These are phyloP conservation scores for Adelphocoris suturalis DNA, from an alignment of 2,888 invertebrate species.

Conservation along the genomic window DNA sequence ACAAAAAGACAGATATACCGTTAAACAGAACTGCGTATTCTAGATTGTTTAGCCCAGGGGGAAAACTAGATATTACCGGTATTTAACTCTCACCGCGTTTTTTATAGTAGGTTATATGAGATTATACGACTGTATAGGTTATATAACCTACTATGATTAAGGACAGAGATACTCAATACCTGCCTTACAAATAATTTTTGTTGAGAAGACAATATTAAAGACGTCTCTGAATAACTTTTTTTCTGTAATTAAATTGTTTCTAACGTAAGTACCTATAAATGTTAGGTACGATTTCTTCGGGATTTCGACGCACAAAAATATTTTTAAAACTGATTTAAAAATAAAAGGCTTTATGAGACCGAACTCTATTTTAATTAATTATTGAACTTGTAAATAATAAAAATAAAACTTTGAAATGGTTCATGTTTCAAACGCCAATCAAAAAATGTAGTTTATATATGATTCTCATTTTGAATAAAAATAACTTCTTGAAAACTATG, in stretches of 20 bases:
- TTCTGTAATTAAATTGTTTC: background rate
- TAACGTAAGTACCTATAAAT: conserved; percentile 15
- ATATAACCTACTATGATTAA: too few species aligned
- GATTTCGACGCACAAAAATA: conserved; percentile 6
- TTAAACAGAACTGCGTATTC: conserved; percentile 70
- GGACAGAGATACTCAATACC: too few species aligned
- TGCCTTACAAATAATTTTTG: background rate
- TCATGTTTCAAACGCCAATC: conserved; percentile 68
- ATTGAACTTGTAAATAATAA: conserved; percentile 49
- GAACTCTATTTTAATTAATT: conserved; percentile 42
- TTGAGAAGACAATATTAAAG: background rate
- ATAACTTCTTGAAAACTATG: conserved; percentile 33
- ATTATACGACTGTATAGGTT: too few species aligned
- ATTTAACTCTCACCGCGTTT: background rate
- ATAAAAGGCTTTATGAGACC: conserved; percentile 26
- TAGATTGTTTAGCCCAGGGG: conserved; percentile 34
- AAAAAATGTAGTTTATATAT: conserved; percentile 68
- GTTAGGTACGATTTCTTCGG: conserved; percentile 13
- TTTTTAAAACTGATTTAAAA: conserved; percentile 24
- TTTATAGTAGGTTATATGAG: background rate
- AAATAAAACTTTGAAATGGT: conserved; percentile 21
- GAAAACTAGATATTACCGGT: background rate
- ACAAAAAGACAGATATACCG: conserved; percentile 72
- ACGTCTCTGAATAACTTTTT: background rate
- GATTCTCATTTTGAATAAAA: conserved; percentile 68